A percentile compares a stretch with the other conserved stretches of the same genome.
These are phyloP conservation scores for Scaptomyza montana DNA, from an alignment of 1,140 invertebrate genomes.

Conservation along the genomic window DNA sequence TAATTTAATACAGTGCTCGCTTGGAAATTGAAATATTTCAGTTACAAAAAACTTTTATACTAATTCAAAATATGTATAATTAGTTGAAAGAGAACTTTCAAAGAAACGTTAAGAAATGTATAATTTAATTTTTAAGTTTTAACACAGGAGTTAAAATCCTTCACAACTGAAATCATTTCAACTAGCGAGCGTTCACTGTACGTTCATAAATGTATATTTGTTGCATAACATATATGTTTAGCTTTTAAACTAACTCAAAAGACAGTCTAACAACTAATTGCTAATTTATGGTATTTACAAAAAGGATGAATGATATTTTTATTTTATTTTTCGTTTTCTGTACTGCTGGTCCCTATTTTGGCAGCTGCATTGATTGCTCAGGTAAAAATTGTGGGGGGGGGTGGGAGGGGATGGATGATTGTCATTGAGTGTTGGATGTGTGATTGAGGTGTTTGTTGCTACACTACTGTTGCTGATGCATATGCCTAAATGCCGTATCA, in stretches of 20 bases:
- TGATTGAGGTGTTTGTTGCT: constrained; percentile 3
- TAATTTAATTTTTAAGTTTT: too few species aligned
- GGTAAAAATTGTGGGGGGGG: constrained; percentile 58
- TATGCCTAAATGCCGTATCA: constrained; percentile 59
- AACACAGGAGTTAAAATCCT: not conserved
- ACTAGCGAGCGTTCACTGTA: constrained; percentile 1
- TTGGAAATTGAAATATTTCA: constrained; percentile 26
- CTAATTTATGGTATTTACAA: constrained; percentile 35
- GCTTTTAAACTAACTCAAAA: too few species aligned
- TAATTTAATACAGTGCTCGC: constrained; percentile 35
- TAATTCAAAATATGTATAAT: too few species aligned
- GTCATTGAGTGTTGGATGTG: constrained; percentile 34
- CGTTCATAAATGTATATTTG: not conserved
- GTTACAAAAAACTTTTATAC: not conserved
- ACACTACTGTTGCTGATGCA: constrained; percentile 53
- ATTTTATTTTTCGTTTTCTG: constrained; percentile 41
- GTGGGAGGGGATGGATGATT: constrained; percentile 16
- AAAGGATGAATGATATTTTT: constrained; percentile 15
- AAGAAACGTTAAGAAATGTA: too few species aligned
- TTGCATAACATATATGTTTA: not conserved
- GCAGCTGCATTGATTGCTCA: constrained; percentile 58
- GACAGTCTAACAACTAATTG: not conserved
- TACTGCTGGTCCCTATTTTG: constrained; percentile 61
- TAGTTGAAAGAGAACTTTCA: too few species aligned
- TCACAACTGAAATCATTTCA: not conserved